Base-by-base conservation (phyloP, 1,140 invertebrate genomes). In the Bombus terrestris region DNA sequence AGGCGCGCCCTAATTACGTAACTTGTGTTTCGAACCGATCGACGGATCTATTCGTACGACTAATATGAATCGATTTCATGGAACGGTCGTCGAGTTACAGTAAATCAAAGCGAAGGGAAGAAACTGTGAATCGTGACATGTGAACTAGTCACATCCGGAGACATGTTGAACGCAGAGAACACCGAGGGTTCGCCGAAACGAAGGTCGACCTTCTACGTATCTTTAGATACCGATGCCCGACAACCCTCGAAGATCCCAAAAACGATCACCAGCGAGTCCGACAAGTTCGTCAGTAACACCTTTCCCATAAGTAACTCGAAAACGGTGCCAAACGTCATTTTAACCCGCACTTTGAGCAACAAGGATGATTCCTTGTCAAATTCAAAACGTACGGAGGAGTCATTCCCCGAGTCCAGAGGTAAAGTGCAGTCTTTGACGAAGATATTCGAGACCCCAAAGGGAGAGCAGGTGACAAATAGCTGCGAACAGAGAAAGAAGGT, bases 201-300 rank as follows among this genome's bases (percentile, higher is more conserved):
- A 76, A 89, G 95, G 64, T 96, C 95, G 41, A 96, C 95, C 80
- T 96, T 96, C 83, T 96, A 96, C 93, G 95, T 96, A 25, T 93
- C 95, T 32, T 89, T 96, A 41, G 95, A 94, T 53, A 90, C 88
- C 18, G 92, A 94, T 57, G 28, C 88, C 28, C 94, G 92, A 18
- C 92, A 91, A 18, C 77, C 87, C 68, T 77, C 64, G 32, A 94
- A 93, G 59, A 66, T 93, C 6, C 86, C 75, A 0, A 95, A 93
- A 41, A 88, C 92, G 6, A 43, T 86, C 4, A 71, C 81, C 13
- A 41, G 83, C n/a, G 92, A 57, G 32, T 25, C 53, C 12, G 92
- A 93, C 13, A 93, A 93, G 62, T 95, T 92, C 82, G 86, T 84
- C 15, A 93, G 92, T 81, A 93, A 93, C 88, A 94, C 93, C 3